Evolutionary conservation across 2,888 invertebrate genomes (phyloP), one percentile per base, ranked within the genome.

Genomic region (Camponotus fellah): DNA sequence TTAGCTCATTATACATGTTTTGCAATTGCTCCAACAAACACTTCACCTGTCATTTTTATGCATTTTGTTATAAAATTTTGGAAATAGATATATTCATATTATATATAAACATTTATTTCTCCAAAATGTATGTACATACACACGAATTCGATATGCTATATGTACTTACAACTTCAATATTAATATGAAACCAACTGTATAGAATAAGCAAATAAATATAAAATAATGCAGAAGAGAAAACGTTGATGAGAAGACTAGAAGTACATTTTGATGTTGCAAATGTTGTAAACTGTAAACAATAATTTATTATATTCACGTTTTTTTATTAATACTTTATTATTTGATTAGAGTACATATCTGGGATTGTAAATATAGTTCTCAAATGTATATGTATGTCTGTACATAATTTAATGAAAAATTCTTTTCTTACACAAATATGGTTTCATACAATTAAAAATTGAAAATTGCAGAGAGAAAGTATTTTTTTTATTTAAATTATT

Each of bases 251-350:
- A 6, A 74, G 26, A 32, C 62, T 32, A 8, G 4, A 3, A 34
- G 32, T 74, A 32, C 26, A 60, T 32, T 74, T n/a, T n/a, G 10
- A 72, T 32, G 60, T 74, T 8, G 43, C 0, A 32, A 74, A 74
- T 8, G 6, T 1, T 17, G 26, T n/a, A 26, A 72, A 26, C 72
- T 72, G n/a, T 0, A 56, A 72, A 49, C n/a, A 5, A 69, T 49
- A 26, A 17, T 72, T 71, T 37, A 40, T 26, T 26, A 10, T 17
- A 12, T 40, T 37, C 0, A 37, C 37, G 12, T 26, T 4, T 10
- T 56, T 56, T 26, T 6, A 34, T 32, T 40, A 17, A 34, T 32
- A 9, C 9, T 56, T 34, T 56, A 26, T 14, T 40, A 49, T 49
- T 17, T 17, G 5, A 65, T 12, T 8, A 2, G n/a, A 64, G 40